phyloP scores from a whole-genome alignment of 2,797 vertebrate genomes.

The Cercopithecus mitis region DNA sequence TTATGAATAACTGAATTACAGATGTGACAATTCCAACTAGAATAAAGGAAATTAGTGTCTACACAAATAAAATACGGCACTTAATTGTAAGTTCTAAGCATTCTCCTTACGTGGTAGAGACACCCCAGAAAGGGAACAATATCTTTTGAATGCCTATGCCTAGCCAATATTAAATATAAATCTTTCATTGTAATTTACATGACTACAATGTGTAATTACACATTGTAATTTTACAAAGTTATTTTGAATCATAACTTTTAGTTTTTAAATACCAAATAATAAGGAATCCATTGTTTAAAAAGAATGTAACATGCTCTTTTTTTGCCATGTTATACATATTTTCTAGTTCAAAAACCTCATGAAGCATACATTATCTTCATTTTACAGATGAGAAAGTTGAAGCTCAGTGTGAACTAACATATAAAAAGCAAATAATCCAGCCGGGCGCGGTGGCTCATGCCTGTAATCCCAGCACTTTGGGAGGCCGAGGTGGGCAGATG shows the following conservation, averaged over 20 bases:
- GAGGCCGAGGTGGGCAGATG: too few species aligned
- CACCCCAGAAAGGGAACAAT: background rate
- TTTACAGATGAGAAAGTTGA: background rate
- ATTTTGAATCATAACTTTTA: background rate
- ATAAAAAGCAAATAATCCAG: background rate
- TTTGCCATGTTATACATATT: background rate
- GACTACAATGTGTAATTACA: background rate
- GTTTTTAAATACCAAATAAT: background rate
- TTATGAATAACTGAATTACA: background rate
- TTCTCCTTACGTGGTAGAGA: background rate
- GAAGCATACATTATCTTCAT: background rate
- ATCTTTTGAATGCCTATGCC: background rate
- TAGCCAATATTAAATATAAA: background rate
- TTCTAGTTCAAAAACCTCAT: background rate
- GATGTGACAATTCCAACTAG: background rate
- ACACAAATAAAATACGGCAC: background rate
- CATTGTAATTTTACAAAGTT: background rate
- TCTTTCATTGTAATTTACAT: background rate
- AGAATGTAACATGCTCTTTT: background rate
- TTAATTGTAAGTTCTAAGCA: background rate
- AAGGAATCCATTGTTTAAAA: background rate
- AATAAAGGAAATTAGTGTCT: background rate
- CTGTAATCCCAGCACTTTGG: too few species aligned
- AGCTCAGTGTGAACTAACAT: background rate
- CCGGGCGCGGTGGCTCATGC: accelerated